Base-by-base conservation (phyloP, 2,113 vertebrate species). In the Corythornis vintsioides region DNA sequence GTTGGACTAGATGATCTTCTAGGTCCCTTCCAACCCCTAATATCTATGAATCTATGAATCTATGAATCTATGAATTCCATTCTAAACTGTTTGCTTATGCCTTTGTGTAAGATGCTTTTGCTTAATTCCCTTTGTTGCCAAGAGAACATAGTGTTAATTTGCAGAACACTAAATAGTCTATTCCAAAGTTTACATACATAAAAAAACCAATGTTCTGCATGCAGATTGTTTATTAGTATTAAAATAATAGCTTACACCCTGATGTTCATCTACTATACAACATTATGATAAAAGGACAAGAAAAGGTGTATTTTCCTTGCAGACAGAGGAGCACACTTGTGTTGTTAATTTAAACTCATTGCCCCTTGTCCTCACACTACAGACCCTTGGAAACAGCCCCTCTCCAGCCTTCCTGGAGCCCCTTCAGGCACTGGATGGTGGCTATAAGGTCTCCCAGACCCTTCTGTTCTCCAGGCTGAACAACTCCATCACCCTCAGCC, bases 1-100 rank as follows among this genome's bases (percentile, higher is more conserved):
- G n/a, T n/a, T n/a, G n/a, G n/a, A n/a, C n/a, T n/a, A n/a, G n/a
- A n/a, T n/a, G n/a, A n/a, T n/a, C n/a, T n/a, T n/a, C n/a, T n/a
- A n/a, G n/a, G n/a, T n/a, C n/a, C n/a, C n/a, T n/a, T n/a, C n/a
- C n/a, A n/a, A n/a, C n/a, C n/a, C n/a, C n/a, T n/a, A n/a, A n/a
- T n/a, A n/a, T n/a, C n/a, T n/a, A n/a, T n/a, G n/a, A n/a, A n/a
- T n/a, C n/a, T n/a, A n/a, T n/a, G n/a, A n/a, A n/a, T n/a, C n/a
- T n/a, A n/a, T n/a, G n/a, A n/a, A n/a, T n/a, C n/a, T n/a, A n/a
- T n/a, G 22, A 59, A 40, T 72, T 82, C 33, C 31, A 13, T 72
- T 72, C 61, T 87, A 69, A 93, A 56, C 9, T 57, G n/a, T 67
- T 86, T 93, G 11, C 71, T 95, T 90, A 67, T 78, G 71, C 61